Percentiles rank a stretch among this genome's conserved stretches.
phyloP scores from a whole-genome alignment of 1,140 invertebrate genomes.

The Cyclargus thomasi region DNA sequence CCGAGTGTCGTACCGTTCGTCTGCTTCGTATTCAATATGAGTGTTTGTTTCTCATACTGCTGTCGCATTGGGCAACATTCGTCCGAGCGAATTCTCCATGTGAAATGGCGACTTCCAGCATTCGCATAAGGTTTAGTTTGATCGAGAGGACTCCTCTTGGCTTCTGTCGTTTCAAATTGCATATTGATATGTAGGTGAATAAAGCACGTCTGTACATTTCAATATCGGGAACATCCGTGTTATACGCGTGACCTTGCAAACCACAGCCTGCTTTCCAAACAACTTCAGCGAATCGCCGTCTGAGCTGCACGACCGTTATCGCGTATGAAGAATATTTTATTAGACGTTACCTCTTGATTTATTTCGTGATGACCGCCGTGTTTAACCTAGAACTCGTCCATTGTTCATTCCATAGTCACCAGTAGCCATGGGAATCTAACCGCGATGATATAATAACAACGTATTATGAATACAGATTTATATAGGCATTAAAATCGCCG shows the following conservation, averaged over 20 bases:
- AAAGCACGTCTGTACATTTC: constrained; percentile 74
- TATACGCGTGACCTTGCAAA: constrained; percentile 74
- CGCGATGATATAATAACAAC: constrained; percentile 29
- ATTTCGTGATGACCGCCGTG: constrained; percentile 56
- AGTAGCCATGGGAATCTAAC: constrained; percentile 46
- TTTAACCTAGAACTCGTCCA: constrained; percentile 40
- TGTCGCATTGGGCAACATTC: constrained; percentile 69
- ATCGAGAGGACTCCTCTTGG: constrained; percentile 30
- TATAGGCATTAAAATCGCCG: not conserved
- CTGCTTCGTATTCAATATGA: constrained; percentile 72
- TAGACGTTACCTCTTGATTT: constrained; percentile 62
- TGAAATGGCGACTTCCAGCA: constrained; percentile 50
- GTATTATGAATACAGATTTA: constrained; percentile 21
- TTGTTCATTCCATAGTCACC: constrained; percentile 46
- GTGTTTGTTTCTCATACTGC: constrained; percentile 73
- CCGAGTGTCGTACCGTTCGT: constrained; percentile 66
- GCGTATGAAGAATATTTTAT: constrained; percentile 71
- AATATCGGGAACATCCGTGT: constrained; percentile 75
- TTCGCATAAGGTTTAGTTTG: constrained; percentile 50
- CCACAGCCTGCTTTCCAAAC: constrained; percentile 74
- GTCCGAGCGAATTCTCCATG: constrained; percentile 42
- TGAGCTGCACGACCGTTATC: constrained; percentile 60
- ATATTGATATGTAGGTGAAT: constrained; percentile 73
- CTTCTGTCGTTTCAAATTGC: constrained; percentile 67
- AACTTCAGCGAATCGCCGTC: constrained; percentile 68